Evolutionary conservation across 2,113 vertebrate genomes (phyloP), one percentile per base, ranked within the genome.

Genomic region (Sporophila hypoxantha): DNA sequence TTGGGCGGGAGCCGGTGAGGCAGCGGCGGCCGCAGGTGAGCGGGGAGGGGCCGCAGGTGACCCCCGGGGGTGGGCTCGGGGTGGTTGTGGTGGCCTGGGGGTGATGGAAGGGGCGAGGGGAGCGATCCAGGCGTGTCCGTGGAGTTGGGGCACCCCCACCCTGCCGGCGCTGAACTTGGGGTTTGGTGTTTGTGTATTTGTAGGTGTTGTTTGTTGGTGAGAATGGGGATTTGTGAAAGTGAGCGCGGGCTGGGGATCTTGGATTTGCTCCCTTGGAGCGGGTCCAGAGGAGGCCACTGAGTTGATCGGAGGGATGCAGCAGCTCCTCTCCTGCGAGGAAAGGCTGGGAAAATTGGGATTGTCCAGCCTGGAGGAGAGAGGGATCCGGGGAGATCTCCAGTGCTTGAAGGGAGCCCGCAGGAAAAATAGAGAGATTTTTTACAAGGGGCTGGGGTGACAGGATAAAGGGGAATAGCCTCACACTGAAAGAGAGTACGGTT

Each of bases 121-220:
- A 5, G 25, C 60, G 34, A 30, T 13, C 42, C 69, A 14, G 16
- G 60, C 34, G 69, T 34, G 69, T 41, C 36, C 30, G 41, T 29
- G 81, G 61, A 59, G 81, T 36, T 56, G 69, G 17, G 36, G 56
- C 13, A 2, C 9, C 60, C 11, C 44, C 61, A 1, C 16, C 32
- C 14, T 10, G 39, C 9, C 12, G 49, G 0, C 49, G 34, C 30
- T 49, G 44, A 52, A 15, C 10, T 67, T 8, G 82, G n/a, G 55
- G 46, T 19, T 36, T 20, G 2, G 23, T 9, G 0, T 39, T 37
- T 16, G 64, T 2, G 0, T 21, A 0, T 69, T 39, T 17, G 22
- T 7, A 5, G 44, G 36, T 12, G 4, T 4, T 4, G 3, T 26
- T 46, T 42, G 22, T 10, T 9, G 3, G 20, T 2, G 46, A 4